A percentile compares a stretch with the other conserved stretches of the same genome.
phyloP scores from a whole-genome alignment of 1,140 invertebrate species.

The Euborellia annulipes region DNA sequence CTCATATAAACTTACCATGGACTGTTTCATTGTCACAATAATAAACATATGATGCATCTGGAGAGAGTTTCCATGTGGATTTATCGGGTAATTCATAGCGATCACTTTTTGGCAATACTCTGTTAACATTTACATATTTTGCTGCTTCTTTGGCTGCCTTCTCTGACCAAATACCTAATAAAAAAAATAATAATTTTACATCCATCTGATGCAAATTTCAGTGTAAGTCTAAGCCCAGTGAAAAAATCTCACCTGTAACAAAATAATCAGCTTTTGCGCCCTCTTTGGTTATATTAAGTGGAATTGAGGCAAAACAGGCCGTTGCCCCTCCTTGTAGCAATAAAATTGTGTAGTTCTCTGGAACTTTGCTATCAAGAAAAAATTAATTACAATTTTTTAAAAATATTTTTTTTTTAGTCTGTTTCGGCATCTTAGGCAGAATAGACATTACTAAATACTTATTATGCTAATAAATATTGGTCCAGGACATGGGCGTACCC shows the following conservation, averaged over 20 bases:
- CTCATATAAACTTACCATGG: slow-evolving; percentile 71
- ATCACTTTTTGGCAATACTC: slow-evolving; percentile 61
- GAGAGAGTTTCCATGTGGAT: slow-evolving; percentile 67
- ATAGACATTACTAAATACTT: no score
- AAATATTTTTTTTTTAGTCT: no score
- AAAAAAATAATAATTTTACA: no score
- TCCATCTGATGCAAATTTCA: no score
- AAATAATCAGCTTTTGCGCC: slow-evolving; percentile 71
- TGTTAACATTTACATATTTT: slow-evolving; percentile 84
- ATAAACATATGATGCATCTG: slow-evolving; percentile 92
- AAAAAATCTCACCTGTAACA: slow-evolving; percentile 72
- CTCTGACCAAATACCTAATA: slow-evolving; percentile 74
- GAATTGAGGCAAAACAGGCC: slow-evolving; percentile 83
- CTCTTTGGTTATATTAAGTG: slow-evolving; percentile 72
- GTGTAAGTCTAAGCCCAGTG: no score
- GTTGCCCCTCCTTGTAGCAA: slow-evolving; percentile 92
- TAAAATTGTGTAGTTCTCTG: slow-evolving; percentile 83
- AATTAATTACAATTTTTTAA: not conserved
- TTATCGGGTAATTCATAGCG: slow-evolving; percentile 56
- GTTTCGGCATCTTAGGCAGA: no score
- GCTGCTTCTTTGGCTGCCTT: slow-evolving; percentile 91
- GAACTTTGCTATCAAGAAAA: slow-evolving; percentile 52
- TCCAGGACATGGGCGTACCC: no score
- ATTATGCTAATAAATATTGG: no score
- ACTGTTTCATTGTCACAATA: slow-evolving; percentile 97